A percentile compares a stretch with the other conserved stretches of the same genome.
phyloP scores from a whole-genome alignment of 2,888 invertebrate genomes.

The Cataglyphis altisquamis region DNA sequence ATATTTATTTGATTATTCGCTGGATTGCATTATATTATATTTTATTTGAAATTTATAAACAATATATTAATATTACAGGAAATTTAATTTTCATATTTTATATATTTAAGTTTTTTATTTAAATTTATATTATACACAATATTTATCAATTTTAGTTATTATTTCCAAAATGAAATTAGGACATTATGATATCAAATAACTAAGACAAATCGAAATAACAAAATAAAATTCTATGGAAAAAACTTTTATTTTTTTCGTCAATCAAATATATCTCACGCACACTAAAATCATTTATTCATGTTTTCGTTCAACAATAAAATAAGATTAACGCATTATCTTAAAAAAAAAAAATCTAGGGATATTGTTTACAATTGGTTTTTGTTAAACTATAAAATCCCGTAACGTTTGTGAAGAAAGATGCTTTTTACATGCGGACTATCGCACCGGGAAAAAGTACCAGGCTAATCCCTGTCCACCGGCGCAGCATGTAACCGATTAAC shows the following conservation, averaged over 20 bases:
- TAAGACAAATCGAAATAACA: background rate
- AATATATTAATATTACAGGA: background rate
- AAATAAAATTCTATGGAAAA: background rate
- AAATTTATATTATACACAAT: background rate
- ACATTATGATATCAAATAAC: background rate
- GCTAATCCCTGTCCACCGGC: background rate
- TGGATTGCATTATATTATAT: background rate
- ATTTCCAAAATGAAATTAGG: background rate
- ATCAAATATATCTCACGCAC: background rate
- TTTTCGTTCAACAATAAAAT: constrained; percentile 1
- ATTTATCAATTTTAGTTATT: background rate
- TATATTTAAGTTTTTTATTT: background rate
- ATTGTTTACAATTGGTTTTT: constrained; percentile 18
- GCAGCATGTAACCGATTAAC: constrained; percentile 47
- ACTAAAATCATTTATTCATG: background rate
- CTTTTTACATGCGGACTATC: constrained; percentile 5
- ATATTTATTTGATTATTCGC: background rate
- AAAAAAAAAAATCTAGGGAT: constrained; percentile 22
- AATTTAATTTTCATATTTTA: constrained; percentile 1
- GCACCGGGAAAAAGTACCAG: constrained; percentile 8
- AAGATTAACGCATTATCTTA: background rate
- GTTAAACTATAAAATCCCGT: constrained; percentile 35
- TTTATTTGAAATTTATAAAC: background rate
- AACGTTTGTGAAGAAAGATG: constrained; percentile 12
- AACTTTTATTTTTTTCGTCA: constrained; percentile 19